Percentiles rank a stretch among this genome's conserved stretches.
Evolutionary conservation across 2,797 vertebrate species (phyloP).

Genomic region (Brotula barbata): DNA sequence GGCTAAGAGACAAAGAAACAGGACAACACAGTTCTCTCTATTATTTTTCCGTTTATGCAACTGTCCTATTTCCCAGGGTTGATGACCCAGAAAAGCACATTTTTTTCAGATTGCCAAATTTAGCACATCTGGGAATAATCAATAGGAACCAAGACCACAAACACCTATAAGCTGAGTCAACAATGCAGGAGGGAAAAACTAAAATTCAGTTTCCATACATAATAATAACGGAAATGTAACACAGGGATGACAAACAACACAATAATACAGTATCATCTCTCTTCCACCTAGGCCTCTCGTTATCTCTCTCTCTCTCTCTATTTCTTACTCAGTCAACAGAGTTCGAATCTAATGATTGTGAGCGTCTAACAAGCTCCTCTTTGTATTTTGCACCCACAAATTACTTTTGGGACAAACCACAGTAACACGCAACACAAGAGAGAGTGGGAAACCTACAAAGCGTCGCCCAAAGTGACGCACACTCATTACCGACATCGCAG

Average conservation of each 20-base stretch:
- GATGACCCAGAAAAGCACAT: background rate
- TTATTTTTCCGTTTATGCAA: slow-evolving; percentile 17
- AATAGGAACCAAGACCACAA: too few species aligned
- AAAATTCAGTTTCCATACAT: too few species aligned
- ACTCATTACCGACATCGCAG: slow-evolving; percentile 71
- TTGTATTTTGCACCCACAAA: slow-evolving; percentile 78
- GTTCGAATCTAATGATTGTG: slow-evolving; percentile 70
- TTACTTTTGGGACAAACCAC: slow-evolving; percentile 62
- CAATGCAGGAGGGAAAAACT: too few species aligned
- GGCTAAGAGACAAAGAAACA: too few species aligned
- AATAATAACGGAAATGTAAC: too few species aligned
- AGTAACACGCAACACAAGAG: slow-evolving; percentile 8
- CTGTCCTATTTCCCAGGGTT: background rate
- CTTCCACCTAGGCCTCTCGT: too few species aligned
- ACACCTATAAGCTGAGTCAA: too few species aligned
- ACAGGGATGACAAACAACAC: slow-evolving; percentile 5
- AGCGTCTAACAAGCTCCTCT: slow-evolving; percentile 83
- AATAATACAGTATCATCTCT: slow-evolving; percentile 9
- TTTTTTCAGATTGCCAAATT: background rate
- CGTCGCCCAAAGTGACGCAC: slow-evolving; percentile 51
- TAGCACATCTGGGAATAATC: too few species aligned
- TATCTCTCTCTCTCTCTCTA: slow-evolving; percentile 23
- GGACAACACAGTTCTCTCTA: too few species aligned
- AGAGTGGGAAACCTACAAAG: slow-evolving; percentile 60
- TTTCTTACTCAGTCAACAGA: slow-evolving; percentile 52